Base-by-base conservation (phyloP, 1,140 invertebrate genomes). In the Microplitis demolitor region DNA sequence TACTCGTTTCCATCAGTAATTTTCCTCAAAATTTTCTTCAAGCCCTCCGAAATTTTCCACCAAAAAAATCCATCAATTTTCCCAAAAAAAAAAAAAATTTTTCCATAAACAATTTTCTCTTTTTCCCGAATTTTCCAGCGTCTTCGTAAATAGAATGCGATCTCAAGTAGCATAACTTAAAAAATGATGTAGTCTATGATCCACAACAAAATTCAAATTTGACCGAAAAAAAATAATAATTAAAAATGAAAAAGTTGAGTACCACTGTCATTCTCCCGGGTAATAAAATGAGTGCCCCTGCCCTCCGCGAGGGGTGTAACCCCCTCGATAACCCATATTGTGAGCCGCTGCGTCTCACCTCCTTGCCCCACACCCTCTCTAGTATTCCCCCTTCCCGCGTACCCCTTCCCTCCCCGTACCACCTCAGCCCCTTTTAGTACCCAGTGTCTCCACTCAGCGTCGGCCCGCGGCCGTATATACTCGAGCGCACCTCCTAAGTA, bases 261-360 rank as follows among this genome's bases (percentile, higher is more conserved):
- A 83, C 84, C 86, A 64, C 74, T 45, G 72, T 75, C 75, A 76
- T 69, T 45, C 78, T 75, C 77, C 74, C 76, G 82, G 82, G 85
- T 85, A 87, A 87, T 87, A 87, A 87, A 87, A 86, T 87, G 86
- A 87, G 85, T 82, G 82, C 85, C 85, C 83, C 85, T 87, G 85
- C 74, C 80, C 79, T 85, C 82, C 81, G 81, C 79, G 78, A 79
- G 80, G 84, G 79, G 84, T 80, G 84, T 83, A 11, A 83, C 78
- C 84, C 84, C 86, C 84, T 85, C 84, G 83, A 85, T 87, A 86
- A 87, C 85, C 86, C 86, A 87, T 85, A 86, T 87, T 87, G 84
- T 86, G 84, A 84, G 13, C 71, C 45, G 56, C 3, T 39, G 31
- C 69, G 39, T 45, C 39, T 6, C 39, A 45, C 63, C 13, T 58